These are phyloP conservation scores for Pocillopora verrucosa DNA, from an alignment of 64 coral and sea anemone genomes.

Conservation along the genomic window DNA sequence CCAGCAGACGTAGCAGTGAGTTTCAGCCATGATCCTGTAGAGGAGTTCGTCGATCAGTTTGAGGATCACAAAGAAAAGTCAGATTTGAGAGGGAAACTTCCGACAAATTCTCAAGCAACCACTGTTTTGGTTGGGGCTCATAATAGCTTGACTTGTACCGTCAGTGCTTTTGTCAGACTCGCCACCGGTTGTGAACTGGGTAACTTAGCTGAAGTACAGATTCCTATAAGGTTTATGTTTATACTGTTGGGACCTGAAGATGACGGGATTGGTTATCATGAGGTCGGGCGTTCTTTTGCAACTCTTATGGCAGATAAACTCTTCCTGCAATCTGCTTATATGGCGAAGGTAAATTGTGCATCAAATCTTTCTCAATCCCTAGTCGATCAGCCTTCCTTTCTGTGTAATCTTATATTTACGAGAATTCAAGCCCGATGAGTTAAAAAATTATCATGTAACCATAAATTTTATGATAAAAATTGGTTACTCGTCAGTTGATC, in stretches of 20 bases:
- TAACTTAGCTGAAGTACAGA: conserved; percentile 85
- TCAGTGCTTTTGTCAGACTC: conserved; percentile 82
- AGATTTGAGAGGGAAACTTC: conserved; percentile 59
- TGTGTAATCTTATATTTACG: neutral
- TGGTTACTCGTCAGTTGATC: no score
- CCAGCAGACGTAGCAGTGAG: neutral
- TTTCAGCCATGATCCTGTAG: neutral
- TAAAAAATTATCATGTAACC: no score
- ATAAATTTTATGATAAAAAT: no score
- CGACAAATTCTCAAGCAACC: conserved; percentile 81
- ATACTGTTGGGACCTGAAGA: conserved; percentile 76
- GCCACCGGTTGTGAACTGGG: conserved; percentile 73
- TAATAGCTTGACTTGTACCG: conserved; percentile 35
- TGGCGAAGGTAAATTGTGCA: conserved; percentile 52
- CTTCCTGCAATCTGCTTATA: conserved; percentile 78
- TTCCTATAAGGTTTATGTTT: conserved; percentile 92
- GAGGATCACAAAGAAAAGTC: neutral
- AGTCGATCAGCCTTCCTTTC: neutral
- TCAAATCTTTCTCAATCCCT: neutral
- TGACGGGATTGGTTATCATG: conserved; percentile 65
- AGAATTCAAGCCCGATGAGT: no score
- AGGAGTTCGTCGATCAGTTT: neutral
- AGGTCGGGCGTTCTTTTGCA: conserved; percentile 84
- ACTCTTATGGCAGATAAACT: conserved; percentile 93
- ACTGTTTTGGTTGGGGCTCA: conserved; percentile 95